Base-by-base conservation (phyloP, 2,797 vertebrate species). In the Micromesistius poutassou region DNA sequence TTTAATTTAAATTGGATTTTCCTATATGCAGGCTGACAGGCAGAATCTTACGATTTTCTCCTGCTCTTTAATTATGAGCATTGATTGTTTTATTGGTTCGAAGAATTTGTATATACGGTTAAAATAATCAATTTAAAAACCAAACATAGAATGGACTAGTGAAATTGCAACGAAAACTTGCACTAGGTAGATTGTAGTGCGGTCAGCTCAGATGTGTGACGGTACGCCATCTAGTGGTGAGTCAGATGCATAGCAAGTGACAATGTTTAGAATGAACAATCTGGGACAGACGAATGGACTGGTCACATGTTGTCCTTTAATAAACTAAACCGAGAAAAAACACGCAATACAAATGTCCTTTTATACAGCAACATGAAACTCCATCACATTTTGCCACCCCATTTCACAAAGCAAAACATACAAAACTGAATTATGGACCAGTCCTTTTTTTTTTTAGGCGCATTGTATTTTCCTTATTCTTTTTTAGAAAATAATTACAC, bases 241-340 rank as follows among this genome's bases (percentile, higher is more conserved):
- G 62, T 28, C 62, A n/a, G 55, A 62, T 22, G 5, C 55, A 55
- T n/a, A 62, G 55, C 55, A 22, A n/a, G 55, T 7, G 4, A n/a
- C 55, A 30, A 81, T 81, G 81, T 75, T 79, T 3, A 30, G 7
- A 19, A 16, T 8, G 14, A 25, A 76, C 75, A 87, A 0, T 25
- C 46, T 70, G 82, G 31, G n/a, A 75, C n/a, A 84, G 77, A 83
- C 75, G 31, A 22, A 76, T 82, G 88, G 91, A 92, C 91, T 92
- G 92, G 94, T 95, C 93, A 91, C 93, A 94, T 93, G 92, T 94
- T 93, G 94, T 95, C 93, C 90, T 96, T 95, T 95, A 96, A 96
- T 94, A 94, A 96, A 95, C 94, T 86, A 87, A 96, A 96, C 95
- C 89, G 90, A 94, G 83, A 94, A 83, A 88, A 94, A 93, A 91